A percentile compares a stretch with the other conserved stretches of the same genome.
These are phyloP conservation scores for Salvator merianae DNA, from an alignment of 2,113 vertebrate genomes.

Conservation along the genomic window DNA sequence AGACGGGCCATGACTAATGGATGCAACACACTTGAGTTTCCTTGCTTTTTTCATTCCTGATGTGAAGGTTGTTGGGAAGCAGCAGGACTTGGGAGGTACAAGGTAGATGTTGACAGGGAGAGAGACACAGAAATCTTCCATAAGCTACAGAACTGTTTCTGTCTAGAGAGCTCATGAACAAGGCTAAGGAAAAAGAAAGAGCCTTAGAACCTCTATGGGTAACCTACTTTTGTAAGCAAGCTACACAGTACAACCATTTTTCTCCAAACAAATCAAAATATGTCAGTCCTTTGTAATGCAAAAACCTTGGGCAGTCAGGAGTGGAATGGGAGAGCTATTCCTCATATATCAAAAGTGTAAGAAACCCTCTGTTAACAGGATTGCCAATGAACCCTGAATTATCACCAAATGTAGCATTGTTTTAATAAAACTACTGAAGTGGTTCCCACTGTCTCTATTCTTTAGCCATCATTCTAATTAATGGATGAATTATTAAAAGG, in stretches of 20 bases:
- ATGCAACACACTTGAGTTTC: no score
- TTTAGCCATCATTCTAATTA: slow-evolving; percentile 45
- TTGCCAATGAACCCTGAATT: neutral
- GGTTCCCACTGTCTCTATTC: slow-evolving; percentile 32
- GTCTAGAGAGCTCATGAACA: neutral
- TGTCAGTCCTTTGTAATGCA: neutral
- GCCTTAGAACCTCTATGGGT: no score
- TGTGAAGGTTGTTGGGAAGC: no score
- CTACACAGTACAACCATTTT: neutral
- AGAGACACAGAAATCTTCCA: no score
- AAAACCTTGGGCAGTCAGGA: neutral
- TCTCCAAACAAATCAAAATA: neutral
- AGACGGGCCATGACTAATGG: no score
- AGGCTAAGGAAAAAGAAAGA: neutral
- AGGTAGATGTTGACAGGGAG: no score
- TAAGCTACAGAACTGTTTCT: no score
- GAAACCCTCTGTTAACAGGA: neutral
- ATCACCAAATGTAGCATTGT: neutral
- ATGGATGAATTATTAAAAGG: slow-evolving; percentile 51
- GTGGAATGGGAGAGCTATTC: neutral
- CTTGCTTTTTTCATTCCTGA: no score
- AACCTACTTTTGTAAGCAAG: no score
- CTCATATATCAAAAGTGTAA: neutral
- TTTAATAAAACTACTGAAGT: slow-evolving; percentile 36
- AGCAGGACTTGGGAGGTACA: no score